phyloP scores from a whole-genome alignment of 2,113 vertebrate species.

The Podocnemis expansa region DNA sequence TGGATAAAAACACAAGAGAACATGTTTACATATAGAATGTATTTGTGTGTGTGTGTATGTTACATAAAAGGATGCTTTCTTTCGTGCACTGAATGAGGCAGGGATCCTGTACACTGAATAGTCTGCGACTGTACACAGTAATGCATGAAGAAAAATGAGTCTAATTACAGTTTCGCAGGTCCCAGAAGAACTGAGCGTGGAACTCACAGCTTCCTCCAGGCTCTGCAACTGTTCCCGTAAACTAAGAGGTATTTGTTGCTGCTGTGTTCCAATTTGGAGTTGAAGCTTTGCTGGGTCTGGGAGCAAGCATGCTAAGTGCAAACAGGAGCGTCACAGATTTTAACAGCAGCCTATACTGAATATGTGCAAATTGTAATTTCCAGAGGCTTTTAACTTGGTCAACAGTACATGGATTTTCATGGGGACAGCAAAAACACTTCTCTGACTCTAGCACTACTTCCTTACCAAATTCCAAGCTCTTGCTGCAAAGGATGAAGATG shows the following conservation, averaged over 20 bases:
- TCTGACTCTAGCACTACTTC: neutral
- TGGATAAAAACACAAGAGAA: neutral
- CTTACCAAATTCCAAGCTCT: neutral
- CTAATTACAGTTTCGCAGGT: neutral
- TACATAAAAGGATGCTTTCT: neutral
- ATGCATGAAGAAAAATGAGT: neutral
- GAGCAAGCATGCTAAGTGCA: neutral
- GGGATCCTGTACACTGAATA: neutral
- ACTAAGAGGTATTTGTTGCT: neutral
- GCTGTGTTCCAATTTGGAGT: neutral
- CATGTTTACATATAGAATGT: neutral
- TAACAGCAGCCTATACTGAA: neutral
- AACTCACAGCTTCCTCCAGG: neutral
- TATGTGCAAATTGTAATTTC: rapidly evolving
- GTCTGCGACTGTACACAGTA: rapidly evolving
- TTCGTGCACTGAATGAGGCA: neutral
- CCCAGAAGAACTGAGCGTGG: neutral
- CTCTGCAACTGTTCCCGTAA: neutral
- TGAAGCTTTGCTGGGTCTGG: neutral
- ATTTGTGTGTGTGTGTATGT: neutral
- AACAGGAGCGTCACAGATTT: rapidly evolving
- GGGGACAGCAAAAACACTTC: neutral
- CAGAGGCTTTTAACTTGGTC: neutral
- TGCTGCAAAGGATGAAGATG: neutral
- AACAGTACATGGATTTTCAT: neutral